Percentiles rank a stretch among this genome's conserved stretches.
These are phyloP conservation scores for Drosophila demipolita DNA, from an alignment of 2,888 invertebrate species.

Conservation along the genomic window DNA sequence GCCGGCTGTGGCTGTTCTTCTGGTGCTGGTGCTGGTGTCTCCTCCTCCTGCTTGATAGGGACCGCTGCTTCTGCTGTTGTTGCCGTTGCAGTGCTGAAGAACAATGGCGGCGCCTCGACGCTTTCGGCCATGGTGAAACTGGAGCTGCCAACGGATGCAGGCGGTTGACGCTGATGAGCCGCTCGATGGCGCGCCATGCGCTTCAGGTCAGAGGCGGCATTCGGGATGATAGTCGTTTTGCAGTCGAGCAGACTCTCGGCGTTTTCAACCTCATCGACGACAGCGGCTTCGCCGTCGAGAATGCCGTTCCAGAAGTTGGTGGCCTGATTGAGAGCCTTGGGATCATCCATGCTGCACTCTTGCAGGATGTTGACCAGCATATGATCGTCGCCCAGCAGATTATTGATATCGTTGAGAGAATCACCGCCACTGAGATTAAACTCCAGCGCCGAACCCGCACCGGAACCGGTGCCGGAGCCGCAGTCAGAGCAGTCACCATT, in stretches of 20 bases:
- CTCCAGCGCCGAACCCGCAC: conserved; percentile 78
- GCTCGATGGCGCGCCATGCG: conserved; percentile 36
- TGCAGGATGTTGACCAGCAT: conserved; percentile 85
- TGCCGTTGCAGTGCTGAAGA: conserved; percentile 67
- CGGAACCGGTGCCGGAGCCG: conserved; percentile 68
- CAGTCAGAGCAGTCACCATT: conserved; percentile 67
- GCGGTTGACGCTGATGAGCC: conserved; percentile 17
- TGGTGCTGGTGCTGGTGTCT: conserved; percentile 40
- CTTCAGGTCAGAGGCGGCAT: conserved; percentile 61
- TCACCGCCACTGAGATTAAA: conserved; percentile 85
- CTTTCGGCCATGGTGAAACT: conserved; percentile 52
- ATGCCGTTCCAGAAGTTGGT: conserved; percentile 85
- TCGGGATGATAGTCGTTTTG: conserved; percentile 62
- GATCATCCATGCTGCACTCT: conserved; percentile 85
- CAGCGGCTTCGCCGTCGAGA: conserved; percentile 83
- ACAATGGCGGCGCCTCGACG: conserved; percentile 42
- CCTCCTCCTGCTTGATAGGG: conserved; percentile 37
- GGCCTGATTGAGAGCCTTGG: conserved; percentile 84
- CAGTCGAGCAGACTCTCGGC: conserved; percentile 80
- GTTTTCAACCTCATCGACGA: conserved; percentile 79
- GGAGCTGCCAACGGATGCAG: conserved; percentile 62
- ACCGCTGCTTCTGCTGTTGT: conserved; percentile 22
- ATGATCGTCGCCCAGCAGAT: conserved; percentile 84
- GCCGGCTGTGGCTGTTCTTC: conserved; percentile 40
- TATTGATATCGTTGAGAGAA: conserved; percentile 84